Conservation (phyloP, 2,888 invertebrate species). For the Prenolepis imparis region DNA sequence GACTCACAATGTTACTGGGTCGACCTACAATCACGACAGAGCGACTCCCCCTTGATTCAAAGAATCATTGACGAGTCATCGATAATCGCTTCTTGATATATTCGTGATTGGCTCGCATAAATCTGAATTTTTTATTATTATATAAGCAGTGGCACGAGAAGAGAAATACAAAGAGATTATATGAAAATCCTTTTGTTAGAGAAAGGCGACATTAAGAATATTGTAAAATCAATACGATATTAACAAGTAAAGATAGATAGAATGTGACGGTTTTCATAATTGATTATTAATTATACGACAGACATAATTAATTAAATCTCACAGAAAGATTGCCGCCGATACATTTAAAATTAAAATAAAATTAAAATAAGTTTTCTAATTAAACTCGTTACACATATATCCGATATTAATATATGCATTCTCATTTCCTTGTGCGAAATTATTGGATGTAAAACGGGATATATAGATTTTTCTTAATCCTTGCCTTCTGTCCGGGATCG, state of each 20-base stretch:
- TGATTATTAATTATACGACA: background rate
- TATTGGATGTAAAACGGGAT: background rate
- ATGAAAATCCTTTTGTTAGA: background rate
- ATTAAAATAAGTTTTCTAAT: background rate
- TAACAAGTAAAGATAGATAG: background rate
- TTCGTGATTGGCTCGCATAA: background rate
- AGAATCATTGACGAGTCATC: conserved; percentile 70
- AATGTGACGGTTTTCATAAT: background rate
- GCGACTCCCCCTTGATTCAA: conserved; percentile 18
- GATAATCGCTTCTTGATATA: conserved; percentile 66
- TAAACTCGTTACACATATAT: background rate
- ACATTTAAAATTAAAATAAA: background rate
- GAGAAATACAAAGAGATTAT: background rate
- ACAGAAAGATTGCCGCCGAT: background rate
- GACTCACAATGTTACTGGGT: conserved; percentile 51
- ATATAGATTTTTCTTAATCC: conserved; percentile 1
- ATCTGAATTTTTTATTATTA: background rate
- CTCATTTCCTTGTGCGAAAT: background rate
- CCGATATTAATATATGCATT: background rate
- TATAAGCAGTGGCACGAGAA: background rate
- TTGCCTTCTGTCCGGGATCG: background rate
- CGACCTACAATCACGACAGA: conserved; percentile 47
- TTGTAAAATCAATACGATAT: background rate
- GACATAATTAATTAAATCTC: background rate
- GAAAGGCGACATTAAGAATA: background rate